phyloP scores from a whole-genome alignment of 2,888 invertebrate species.

The Xestoiulus laeticollis region DNA sequence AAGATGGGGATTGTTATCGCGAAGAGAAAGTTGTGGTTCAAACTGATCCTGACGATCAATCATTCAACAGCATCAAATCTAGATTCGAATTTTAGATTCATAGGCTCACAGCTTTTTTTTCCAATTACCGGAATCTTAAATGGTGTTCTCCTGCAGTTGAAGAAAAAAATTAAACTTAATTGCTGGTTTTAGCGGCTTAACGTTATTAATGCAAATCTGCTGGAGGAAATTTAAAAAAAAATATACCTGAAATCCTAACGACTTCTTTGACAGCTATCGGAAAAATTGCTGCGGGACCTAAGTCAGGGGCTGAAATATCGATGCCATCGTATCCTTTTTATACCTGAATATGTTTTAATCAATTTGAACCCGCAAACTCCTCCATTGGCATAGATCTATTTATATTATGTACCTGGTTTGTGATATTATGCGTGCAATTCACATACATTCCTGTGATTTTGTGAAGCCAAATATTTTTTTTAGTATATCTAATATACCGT shows the following conservation, averaged over 20 bases:
- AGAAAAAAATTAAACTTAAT: neutral
- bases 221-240: neutral
- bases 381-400: neutral
- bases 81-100: neutral
- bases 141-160: neutral
- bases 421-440: conserved; percentile 5
- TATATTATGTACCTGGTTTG: neutral
- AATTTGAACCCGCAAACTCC: neutral
- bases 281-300: neutral
- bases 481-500: neutral
- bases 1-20: conserved; percentile 72
- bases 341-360: neutral
- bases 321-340: neutral
- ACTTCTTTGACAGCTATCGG: neutral
- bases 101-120: neutral
- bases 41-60: conserved; percentile 68
- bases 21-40: conserved; percentile 80
- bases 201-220: neutral
- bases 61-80: conserved; percentile 41
- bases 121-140: neutral
- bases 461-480: conserved; percentile 13
- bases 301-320: neutral
- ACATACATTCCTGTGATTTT: conserved; percentile 29
- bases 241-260: neutral
- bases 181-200: neutral